A percentile compares a stretch with the other conserved stretches of the same genome.
Evolutionary conservation across 2,797 vertebrate species (phyloP).

Genomic region (Sebastes baramenuke): DNA sequence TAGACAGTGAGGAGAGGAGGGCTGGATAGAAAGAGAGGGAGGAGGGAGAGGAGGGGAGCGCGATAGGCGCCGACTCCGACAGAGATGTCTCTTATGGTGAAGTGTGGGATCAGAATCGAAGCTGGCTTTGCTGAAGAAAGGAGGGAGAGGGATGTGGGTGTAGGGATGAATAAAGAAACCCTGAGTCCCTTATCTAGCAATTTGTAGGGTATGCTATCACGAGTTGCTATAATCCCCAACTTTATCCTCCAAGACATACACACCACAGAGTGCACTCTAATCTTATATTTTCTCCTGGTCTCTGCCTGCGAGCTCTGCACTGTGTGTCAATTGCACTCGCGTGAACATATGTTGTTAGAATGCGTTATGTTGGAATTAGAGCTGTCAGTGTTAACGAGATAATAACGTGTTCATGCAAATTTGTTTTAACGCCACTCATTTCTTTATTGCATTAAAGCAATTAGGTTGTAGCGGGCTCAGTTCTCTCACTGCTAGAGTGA

Average conservation of each 20-base stretch:
- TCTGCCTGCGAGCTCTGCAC: not conserved
- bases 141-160: conserved; percentile 48
- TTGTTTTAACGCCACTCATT: too few species aligned
- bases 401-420: too few species aligned
- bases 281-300: conserved; percentile 31
- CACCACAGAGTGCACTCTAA: conserved; percentile 20
- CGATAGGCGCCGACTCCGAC: conserved; percentile 48
- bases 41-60: not conserved
- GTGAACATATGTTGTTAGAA: too few species aligned
- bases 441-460: too few species aligned
- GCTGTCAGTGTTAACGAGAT: too few species aligned
- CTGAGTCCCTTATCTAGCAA: conserved; percentile 65
- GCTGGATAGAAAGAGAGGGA: conserved; percentile 27
- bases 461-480: too few species aligned
- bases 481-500: too few species aligned
- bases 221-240: conserved; percentile 70
- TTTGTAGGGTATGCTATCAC: conserved; percentile 67
- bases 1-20: conserved; percentile 68
- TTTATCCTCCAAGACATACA: conserved; percentile 55
- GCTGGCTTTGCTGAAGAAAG: conserved; percentile 59
- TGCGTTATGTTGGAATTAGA: too few species aligned
- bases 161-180: conserved; percentile 52
- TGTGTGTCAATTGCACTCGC: too few species aligned
- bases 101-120: conserved; percentile 68
- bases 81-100: conserved; percentile 65